Percentiles rank a stretch among this genome's conserved stretches.
phyloP scores from a whole-genome alignment of 2,113 vertebrate species.

The Camelus bactrianus region DNA sequence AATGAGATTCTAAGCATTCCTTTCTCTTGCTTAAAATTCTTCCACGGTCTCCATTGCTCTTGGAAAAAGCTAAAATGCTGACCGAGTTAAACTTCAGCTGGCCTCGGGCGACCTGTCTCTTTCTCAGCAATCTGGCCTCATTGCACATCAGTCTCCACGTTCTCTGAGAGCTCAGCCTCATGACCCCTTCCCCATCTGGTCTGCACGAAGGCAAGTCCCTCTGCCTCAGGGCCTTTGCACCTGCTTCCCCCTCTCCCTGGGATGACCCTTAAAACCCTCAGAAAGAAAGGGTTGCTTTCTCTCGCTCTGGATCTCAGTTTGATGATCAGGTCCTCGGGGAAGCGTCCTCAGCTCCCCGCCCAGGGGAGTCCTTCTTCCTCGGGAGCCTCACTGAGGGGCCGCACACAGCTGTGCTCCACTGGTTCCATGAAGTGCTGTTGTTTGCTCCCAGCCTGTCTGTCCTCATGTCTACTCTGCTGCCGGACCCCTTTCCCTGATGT shows the following conservation, averaged over 20 bases:
- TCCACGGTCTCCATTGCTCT: too few species aligned
- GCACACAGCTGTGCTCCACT: accelerated
- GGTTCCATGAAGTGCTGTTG: accelerated
- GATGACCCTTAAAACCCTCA: background rate
- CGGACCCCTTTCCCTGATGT: accelerated
- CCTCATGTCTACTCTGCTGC: accelerated
- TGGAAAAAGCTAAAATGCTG: background rate
- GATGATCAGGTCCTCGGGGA: background rate
- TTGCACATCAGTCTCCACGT: accelerated
- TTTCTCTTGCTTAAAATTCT: background rate
- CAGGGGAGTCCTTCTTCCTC: background rate
- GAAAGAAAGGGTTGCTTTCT: background rate
- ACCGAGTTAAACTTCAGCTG: background rate
- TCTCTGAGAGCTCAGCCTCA: background rate
- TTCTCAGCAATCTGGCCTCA: accelerated
- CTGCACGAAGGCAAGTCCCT: too few species aligned
- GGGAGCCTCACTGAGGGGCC: accelerated
- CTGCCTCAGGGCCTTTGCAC: background rate
- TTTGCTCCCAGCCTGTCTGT: background rate
- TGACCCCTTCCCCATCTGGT: background rate
- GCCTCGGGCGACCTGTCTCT: accelerated
- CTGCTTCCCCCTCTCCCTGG: background rate
- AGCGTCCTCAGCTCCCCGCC: background rate
- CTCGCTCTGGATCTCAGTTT: background rate
- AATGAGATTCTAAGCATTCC: background rate